Percentiles rank a stretch among this genome's conserved stretches.
Evolutionary conservation across 92 coral and sea anemone genomes (phyloP).

Genomic region (Parazoanthus darwini): DNA sequence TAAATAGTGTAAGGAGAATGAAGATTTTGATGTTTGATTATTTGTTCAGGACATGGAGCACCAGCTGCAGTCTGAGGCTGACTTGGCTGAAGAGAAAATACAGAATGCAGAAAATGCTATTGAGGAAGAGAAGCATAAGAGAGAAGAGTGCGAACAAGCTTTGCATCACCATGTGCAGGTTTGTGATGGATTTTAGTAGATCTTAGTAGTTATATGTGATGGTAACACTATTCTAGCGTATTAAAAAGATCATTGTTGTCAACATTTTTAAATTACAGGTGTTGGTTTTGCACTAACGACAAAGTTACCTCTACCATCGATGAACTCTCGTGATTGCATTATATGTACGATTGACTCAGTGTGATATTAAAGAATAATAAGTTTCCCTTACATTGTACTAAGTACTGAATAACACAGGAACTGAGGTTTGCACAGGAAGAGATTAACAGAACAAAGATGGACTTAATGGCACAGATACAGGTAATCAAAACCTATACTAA

Average conservation of each 20-base stretch:
- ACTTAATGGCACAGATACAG: slow-evolving; percentile 88
- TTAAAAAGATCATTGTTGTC: too few relatives aligned
- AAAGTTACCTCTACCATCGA: not conserved
- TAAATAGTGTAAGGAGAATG: not conserved
- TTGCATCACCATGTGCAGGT: slow-evolving; percentile 78
- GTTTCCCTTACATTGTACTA: not conserved
- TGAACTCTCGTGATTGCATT: not conserved
- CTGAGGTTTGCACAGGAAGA: slow-evolving; percentile 79
- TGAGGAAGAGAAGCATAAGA: slow-evolving; percentile 80
- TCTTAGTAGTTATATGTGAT: too few relatives aligned
- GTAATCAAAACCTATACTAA: slow-evolving; percentile 30
- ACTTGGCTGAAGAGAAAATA: slow-evolving; percentile 81
- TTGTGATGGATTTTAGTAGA: not conserved
- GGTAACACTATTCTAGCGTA: too few relatives aligned
- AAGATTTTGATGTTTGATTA: not conserved
- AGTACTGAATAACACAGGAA: slow-evolving; percentile 57
- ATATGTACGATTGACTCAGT: not conserved
- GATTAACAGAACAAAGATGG: slow-evolving; percentile 71
- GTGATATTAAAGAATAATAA: not conserved
- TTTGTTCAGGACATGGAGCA: slow-evolving; percentile 84
- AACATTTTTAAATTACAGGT: too few relatives aligned
- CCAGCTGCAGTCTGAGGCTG: slow-evolving; percentile 90
- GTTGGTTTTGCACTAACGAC: not conserved
- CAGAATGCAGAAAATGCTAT: slow-evolving; percentile 74
- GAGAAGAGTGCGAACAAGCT: slow-evolving; percentile 90